Base-by-base conservation (phyloP, 2,888 invertebrate genomes). In the Amblyteles armatorius region DNA sequence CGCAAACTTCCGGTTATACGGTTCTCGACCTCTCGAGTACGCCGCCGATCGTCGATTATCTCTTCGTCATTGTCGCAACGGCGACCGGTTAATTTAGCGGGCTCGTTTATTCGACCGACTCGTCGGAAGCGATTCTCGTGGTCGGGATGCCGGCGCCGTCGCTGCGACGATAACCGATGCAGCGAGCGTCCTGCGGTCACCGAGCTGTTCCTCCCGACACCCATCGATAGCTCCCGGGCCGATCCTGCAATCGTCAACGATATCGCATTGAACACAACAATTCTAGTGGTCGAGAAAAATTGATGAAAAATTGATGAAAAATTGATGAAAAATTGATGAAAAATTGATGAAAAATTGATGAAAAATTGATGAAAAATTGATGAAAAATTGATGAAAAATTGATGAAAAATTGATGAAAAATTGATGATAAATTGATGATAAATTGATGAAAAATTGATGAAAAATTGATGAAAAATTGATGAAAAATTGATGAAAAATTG, bases 161-260 rank as follows among this genome's bases (percentile, higher is more conserved):
- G 88, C 90, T 90, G 92, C 91, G 89, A 89, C 91, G 89, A 89
- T 90, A 88, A 89, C 89, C 86, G 88, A 84, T 73, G 33, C 84
- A 73, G 67, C 81, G 88, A 85, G 80, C 88, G 87, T 88, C 85
- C 88, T 90, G 90, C 85, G 91, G 89, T 88, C 87, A 80, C 86
- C 71, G 74, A 67, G 48, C 69, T 48, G 52, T 78, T 63, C 65
- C 60, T 57, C 22, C 68, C 79, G 79, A 76, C 74, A 67, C 76
- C 82, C 84, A 85, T 85, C 82, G 78, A 79, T 82, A 57, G 68
- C 63, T 74, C 55, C 68, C 68, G 33, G 69, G n/a, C 67, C 65
- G 71, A 82, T 71, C 74, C 82, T 82, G 73, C 19, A 76, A 76
- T 9, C 22, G 55, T 22, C 63, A 63, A 44, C 19, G 11, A 65